Evolutionary conservation across 1,140 invertebrate genomes (phyloP), one percentile per base, ranked within the genome.

Genomic region (Maniola jurtina): DNA sequence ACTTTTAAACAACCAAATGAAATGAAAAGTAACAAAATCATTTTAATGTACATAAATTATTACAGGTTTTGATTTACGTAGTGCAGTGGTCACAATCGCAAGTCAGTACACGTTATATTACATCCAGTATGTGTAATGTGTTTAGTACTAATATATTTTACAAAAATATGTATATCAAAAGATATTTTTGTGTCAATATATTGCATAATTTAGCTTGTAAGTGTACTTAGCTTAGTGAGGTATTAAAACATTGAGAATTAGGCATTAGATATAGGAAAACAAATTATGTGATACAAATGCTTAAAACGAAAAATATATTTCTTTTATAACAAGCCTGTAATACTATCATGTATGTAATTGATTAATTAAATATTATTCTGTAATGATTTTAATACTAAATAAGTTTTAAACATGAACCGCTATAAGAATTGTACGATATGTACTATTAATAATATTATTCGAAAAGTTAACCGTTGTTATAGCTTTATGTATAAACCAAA

Each of bases 401-500:
- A 64, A 71, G 70, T 65, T 79, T 64, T 73, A 66, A 72, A 64
- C 75, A 58, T 81, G 78, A 81, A 78, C 61, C 81, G 54, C 25
- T 55, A 35, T 55, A 74, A 55, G 54, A 81, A 77, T 75, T 82
- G 80, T 77, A 81, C 71, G 79, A 77, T 73, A 71, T 75, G 75
- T 81, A 83, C 77, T 81, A 73, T 72, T 66, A 72, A 58, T 66
- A 75, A 77, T 83, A 79, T 78, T 78, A 42, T 42, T 45, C 11
- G 5, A 52, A 52, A 52, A 52, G 48, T 76, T 88, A 81, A 89
- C 77, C 88, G 81, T 89, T 89, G 85, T 89, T 89, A 86, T 86
- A 89, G 84, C 81, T 88, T 86, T 89, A 87, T 86, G 80, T 82
- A 77, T 80, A 86, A 89, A 89, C 87, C 84, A 89, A 88, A 88